Conservation (phyloP, 1,140 invertebrate species). For the Drosophila bocki region DNA sequence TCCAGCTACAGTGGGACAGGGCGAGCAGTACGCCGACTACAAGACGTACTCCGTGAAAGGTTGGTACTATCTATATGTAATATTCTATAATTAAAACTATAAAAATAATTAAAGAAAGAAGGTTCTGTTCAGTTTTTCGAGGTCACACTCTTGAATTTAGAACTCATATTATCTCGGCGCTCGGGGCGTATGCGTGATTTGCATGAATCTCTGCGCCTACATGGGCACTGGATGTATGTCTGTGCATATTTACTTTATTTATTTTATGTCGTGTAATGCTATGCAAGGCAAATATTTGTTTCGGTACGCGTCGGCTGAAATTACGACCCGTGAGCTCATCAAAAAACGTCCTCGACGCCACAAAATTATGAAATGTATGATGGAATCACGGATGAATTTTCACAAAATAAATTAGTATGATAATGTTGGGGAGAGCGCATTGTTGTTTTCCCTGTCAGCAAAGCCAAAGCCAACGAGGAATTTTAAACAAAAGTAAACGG, state of each 20-base stretch:
- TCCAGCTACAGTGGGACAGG: slow-evolving; percentile 88
- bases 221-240: slow-evolving; percentile 2
- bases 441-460: slow-evolving; percentile 35
- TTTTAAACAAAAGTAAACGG: slow-evolving; percentile 41
- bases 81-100: background rate
- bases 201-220: slow-evolving; percentile 39
- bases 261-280: slow-evolving; percentile 60
- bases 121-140: background rate
- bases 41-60: slow-evolving; percentile 88
- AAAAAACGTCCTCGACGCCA: slow-evolving; percentile 48
- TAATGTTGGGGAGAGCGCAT: slow-evolving; percentile 27
- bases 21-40: slow-evolving; percentile 89
- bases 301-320: slow-evolving; percentile 46
- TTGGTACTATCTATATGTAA: slow-evolving; percentile 82
- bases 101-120: background rate
- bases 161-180: background rate
- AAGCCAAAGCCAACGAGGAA: slow-evolving; percentile 4
- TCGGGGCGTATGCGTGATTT: slow-evolving; percentile 62
- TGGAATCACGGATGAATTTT: slow-evolving; percentile 70
- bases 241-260: slow-evolving; percentile 42
- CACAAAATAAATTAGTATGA: slow-evolving; percentile 76
- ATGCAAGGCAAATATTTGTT: slow-evolving; percentile 72
- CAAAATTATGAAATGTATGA: slow-evolving; percentile 67
- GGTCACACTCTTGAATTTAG: slow-evolving; percentile 6
- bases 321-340: slow-evolving; percentile 74